Percentiles rank a stretch among this genome's conserved stretches.
phyloP scores from a whole-genome alignment of 37 sponge, comb jelly and placozoan genomes.

The Axinella damicornis region DNA sequence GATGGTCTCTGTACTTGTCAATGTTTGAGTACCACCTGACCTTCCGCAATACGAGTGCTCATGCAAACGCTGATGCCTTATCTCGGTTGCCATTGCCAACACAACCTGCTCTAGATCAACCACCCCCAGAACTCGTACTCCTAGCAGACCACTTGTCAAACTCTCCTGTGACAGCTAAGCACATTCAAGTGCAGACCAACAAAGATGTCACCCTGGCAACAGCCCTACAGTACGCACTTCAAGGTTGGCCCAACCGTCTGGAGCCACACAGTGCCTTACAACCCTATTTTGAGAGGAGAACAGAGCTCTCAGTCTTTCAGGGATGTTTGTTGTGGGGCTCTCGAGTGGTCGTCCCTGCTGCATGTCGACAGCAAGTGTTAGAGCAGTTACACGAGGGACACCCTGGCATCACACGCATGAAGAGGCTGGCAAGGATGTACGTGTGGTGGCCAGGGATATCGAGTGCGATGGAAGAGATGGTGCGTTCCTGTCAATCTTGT shows the following conservation, averaged over 20 bases:
- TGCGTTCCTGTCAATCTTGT: neutral
- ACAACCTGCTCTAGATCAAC: neutral
- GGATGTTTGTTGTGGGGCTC: neutral
- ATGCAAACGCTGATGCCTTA: constrained; percentile 34
- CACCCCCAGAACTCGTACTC: constrained; percentile 4
- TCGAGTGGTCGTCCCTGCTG: too few species aligned
- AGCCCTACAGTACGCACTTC: neutral
- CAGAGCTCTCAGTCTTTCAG: neutral
- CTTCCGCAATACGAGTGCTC: neutral
- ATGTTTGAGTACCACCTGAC: neutral
- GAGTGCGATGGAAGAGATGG: neutral
- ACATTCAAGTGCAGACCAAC: constrained; percentile 7
- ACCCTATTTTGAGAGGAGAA: neutral
- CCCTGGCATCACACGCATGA: too few species aligned
- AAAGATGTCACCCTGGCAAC: neutral
- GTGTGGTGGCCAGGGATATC: too few species aligned
- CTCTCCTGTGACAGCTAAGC: neutral
- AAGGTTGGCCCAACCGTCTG: constrained; percentile 37
- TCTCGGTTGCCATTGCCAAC: neutral
- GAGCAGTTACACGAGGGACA: too few species aligned
- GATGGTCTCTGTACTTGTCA: constrained; percentile 14
- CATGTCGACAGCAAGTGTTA: too few species aligned
- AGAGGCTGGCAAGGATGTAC: too few species aligned
- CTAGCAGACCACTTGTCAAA: neutral
- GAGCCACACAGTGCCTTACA: neutral